Conservation (phyloP, 2,113 vertebrate genomes). For the Tragulus kanchil region DNA sequence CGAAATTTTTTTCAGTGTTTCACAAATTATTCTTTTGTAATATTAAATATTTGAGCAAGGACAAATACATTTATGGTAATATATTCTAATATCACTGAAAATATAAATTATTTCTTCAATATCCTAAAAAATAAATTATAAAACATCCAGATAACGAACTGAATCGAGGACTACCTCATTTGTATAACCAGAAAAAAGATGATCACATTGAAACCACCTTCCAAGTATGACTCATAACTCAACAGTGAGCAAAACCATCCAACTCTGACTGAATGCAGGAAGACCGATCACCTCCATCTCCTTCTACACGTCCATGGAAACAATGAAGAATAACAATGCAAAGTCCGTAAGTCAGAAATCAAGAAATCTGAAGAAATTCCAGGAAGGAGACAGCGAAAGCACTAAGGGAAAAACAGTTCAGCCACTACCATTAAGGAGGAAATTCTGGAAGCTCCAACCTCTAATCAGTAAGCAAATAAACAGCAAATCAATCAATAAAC, state of each 20-base stretch:
- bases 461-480: neutral
- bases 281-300: neutral
- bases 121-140: neutral
- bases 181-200: neutral
- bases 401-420: neutral
- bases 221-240: neutral
- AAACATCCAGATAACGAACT: neutral
- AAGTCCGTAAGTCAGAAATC: neutral
- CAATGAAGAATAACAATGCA: neutral
- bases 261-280: neutral
- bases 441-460: neutral
- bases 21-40: neutral
- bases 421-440: neutral
- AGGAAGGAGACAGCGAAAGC: neutral
- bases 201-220: neutral
- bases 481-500: neutral
- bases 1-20: neutral
- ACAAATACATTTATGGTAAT: neutral
- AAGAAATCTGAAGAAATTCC: neutral
- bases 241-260: neutral
- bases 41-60: neutral
- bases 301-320: neutral
- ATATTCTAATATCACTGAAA: conserved; percentile 15
- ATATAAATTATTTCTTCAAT: neutral
- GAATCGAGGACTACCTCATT: neutral